phyloP scores from a whole-genome alignment of 2,888 invertebrate species.

The Scaptomyza parva region DNA sequence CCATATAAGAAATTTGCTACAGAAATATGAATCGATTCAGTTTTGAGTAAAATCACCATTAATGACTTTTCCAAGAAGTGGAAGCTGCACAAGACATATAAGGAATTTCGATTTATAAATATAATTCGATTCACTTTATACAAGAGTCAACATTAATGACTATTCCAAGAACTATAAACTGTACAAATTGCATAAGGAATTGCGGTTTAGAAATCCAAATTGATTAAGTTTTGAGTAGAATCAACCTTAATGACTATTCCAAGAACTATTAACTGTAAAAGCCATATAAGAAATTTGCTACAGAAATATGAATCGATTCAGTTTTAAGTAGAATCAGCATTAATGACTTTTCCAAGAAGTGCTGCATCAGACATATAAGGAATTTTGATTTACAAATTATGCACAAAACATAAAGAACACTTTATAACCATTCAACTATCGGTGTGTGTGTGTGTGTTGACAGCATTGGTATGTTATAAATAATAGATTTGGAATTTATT shows the following conservation, averaged over 20 bases:
- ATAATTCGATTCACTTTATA: not conserved
- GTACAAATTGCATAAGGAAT: not conserved
- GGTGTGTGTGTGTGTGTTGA: constrained; percentile 1
- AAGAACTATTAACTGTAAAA: not conserved
- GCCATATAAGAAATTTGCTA: not conserved
- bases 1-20: not conserved
- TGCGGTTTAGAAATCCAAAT: not conserved
- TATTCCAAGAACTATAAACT: not conserved
- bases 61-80: not conserved
- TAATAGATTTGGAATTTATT: constrained; percentile 35
- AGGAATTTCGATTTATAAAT: not conserved
- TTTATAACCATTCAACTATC: not conserved
- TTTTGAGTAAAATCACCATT: not conserved
- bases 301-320: no score
- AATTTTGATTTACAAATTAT: not conserved
- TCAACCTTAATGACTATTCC: not conserved
- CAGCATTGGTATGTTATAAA: constrained; percentile 19
- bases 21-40: not conserved
- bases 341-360: not conserved
- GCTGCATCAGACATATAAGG: not conserved
- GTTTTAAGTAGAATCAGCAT: not conserved
- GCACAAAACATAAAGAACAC: not conserved
- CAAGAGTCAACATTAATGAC: not conserved
- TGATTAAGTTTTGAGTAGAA: not conserved
- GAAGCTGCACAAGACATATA: not conserved